Percentiles rank a stretch among this genome's conserved stretches.
Evolutionary conservation across 1,140 invertebrate species (phyloP).

Genomic region (Cylas formicarius): DNA sequence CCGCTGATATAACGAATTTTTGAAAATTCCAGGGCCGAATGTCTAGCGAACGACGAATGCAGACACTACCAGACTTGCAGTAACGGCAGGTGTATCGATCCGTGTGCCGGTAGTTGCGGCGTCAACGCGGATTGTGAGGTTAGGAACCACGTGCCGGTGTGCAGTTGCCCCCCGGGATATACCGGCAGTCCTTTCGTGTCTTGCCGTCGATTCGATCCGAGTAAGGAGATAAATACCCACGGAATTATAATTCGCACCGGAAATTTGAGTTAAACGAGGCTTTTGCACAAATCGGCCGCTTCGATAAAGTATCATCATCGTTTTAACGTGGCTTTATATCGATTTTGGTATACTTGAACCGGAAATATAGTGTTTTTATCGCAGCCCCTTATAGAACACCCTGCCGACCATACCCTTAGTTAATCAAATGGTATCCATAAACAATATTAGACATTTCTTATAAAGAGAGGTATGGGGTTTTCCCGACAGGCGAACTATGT

Average conservation of each 20-base stretch:
- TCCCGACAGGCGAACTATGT: slow-evolving; percentile 58
- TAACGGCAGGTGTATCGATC: slow-evolving; percentile 52
- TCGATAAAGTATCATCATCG: too few relatives aligned
- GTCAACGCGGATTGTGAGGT: slow-evolving; percentile 55
- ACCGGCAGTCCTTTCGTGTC: slow-evolving; percentile 54
- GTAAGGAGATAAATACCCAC: slow-evolving; percentile 29
- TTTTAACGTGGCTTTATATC: neutral
- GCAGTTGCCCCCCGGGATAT: slow-evolving; percentile 57
- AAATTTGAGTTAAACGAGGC: too few relatives aligned
- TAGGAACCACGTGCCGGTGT: slow-evolving; percentile 55
- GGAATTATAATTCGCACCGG: too few relatives aligned
- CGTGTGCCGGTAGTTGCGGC: slow-evolving; percentile 54
- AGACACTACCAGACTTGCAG: slow-evolving; percentile 45
- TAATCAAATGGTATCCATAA: neutral
- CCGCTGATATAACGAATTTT: neutral
- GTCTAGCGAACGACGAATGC: slow-evolving; percentile 49
- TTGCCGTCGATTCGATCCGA: slow-evolving; percentile 48
- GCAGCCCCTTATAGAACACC: too few relatives aligned
- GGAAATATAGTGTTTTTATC: too few relatives aligned
- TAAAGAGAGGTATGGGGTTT: too few relatives aligned
- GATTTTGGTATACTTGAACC: slow-evolving; percentile 3
- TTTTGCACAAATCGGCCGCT: too few relatives aligned
- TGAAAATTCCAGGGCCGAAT: slow-evolving; percentile 47
- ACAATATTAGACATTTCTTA: slow-evolving; percentile 1
- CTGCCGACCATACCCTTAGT: too few relatives aligned